phyloP scores from a whole-genome alignment of 2,888 invertebrate species.

The Drosophila cyrtoloma region DNA sequence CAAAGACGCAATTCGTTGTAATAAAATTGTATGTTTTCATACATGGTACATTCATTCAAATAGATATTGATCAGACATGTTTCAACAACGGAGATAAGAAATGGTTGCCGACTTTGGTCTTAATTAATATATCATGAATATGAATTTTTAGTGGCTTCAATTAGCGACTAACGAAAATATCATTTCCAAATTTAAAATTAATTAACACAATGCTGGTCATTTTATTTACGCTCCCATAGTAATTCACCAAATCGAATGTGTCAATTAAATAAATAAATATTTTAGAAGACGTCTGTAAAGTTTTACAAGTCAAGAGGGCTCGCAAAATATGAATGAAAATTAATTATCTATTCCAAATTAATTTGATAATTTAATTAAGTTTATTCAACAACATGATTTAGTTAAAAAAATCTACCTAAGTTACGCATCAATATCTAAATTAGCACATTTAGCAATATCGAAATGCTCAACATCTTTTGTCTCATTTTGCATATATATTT shows the following conservation, averaged over 20 bases:
- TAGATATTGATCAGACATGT: conserved; percentile 27
- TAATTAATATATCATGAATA: conserved; percentile 56
- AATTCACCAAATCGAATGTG: conserved; percentile 50
- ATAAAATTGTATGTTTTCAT: conserved; percentile 38
- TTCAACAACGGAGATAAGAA: conserved; percentile 1
- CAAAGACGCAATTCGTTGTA: conserved; percentile 72
- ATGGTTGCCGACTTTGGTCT: conserved; percentile 23
- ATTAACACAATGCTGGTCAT: conserved; percentile 46
- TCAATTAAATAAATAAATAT: conserved; percentile 45
- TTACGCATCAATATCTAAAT: not conserved
- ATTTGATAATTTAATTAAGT: conserved; percentile 4
- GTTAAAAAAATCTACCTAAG: not conserved
- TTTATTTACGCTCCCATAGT: conserved; percentile 38
- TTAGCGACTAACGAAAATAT: conserved; percentile 47
- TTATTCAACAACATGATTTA: conserved; percentile 18
- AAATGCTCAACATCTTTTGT: not conserved
- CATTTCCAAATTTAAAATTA: conserved; percentile 58
- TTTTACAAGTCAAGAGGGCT: conserved; percentile 22
- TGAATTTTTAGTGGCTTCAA: conserved; percentile 46
- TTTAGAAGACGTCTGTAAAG: conserved; percentile 36
- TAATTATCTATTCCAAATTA: conserved; percentile 31
- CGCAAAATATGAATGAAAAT: conserved; percentile 40
- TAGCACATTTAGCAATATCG: not conserved
- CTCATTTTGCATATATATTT: not conserved
- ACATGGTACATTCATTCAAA: conserved; percentile 4